A percentile compares a stretch with the other conserved stretches of the same genome.
Evolutionary conservation across 2,113 vertebrate genomes (phyloP).

Genomic region (Pseudopodoces humilis): DNA sequence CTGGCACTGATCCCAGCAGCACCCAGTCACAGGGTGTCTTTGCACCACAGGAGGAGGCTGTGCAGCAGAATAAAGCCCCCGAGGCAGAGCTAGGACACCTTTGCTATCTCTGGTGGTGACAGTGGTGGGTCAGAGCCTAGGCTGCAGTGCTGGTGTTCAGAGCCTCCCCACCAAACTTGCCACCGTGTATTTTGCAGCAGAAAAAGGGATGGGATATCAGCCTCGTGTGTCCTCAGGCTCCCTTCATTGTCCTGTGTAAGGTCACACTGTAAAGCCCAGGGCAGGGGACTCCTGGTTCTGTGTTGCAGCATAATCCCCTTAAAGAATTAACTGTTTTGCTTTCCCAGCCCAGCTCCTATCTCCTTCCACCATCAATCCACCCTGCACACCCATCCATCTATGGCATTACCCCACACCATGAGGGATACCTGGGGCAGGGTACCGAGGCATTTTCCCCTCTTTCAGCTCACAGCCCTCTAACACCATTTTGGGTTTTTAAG

Average conservation of each 20-base stretch:
- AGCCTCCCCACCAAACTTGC: neutral
- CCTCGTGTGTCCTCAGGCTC: neutral
- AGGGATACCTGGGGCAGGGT: too few species aligned
- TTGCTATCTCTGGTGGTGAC: neutral
- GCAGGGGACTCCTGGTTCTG: neutral
- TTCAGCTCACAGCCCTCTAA: neutral
- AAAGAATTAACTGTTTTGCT: neutral
- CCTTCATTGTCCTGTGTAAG: neutral
- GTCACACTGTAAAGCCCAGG: fast-evolving
- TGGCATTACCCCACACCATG: fast-evolving
- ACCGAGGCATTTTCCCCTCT: neutral
- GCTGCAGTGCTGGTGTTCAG: fast-evolving
- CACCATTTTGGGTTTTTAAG: neutral
- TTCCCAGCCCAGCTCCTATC: neutral
- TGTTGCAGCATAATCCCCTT: neutral
- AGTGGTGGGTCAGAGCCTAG: neutral
- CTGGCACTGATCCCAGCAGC: neutral
- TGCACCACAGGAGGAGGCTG: neutral
- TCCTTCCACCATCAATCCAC: neutral
- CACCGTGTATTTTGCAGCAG: fast-evolving
- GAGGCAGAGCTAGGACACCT: neutral
- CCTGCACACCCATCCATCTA: neutral
- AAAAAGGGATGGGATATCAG: neutral
- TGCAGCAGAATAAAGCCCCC: neutral
- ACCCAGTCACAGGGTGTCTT: neutral